Evolutionary conservation across 1,140 invertebrate genomes (phyloP).

Genomic region (Drosophila sucinea): DNA sequence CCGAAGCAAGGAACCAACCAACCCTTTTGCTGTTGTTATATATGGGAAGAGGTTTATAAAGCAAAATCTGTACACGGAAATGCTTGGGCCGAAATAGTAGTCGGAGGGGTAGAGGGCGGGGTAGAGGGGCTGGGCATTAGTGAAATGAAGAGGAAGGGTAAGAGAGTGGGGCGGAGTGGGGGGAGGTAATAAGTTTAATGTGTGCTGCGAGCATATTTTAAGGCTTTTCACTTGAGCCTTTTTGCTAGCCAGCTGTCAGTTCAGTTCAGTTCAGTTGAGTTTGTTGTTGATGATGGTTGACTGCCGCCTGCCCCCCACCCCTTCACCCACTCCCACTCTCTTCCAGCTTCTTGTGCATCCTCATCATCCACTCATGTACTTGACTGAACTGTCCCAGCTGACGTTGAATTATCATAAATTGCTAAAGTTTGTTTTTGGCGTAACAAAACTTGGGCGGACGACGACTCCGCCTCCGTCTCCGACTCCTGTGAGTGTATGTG

Average conservation of each 20-base stretch:
- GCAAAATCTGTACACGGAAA: conserved; percentile 66
- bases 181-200: conserved; percentile 78
- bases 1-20: conserved; percentile 53
- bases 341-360: conserved; percentile 25
- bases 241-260: conserved; percentile 74
- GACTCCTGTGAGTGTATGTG: conserved; percentile 14
- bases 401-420: conserved; percentile 82
- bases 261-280: conserved; percentile 46
- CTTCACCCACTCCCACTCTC: conserved; percentile 31
- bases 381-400: conserved; percentile 79
- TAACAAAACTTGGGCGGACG: conserved; percentile 72
- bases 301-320: conserved; percentile 41
- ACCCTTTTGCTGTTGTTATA: conserved; percentile 65
- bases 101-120: not conserved
- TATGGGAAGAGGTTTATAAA: conserved; percentile 48
- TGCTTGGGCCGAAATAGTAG: conserved; percentile 23
- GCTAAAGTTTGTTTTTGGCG: conserved; percentile 79
- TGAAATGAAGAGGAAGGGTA: conserved; percentile 13
- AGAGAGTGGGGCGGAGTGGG: not conserved
- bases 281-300: conserved; percentile 66
- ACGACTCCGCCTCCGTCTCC: conserved; percentile 35
- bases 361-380: conserved; percentile 56
- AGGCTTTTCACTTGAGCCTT: conserved; percentile 55
- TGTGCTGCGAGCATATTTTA: conserved; percentile 78
- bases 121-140: conserved; percentile 11